Conservation (phyloP, 1,140 invertebrate genomes). For the Drosophila virilis region DNA sequence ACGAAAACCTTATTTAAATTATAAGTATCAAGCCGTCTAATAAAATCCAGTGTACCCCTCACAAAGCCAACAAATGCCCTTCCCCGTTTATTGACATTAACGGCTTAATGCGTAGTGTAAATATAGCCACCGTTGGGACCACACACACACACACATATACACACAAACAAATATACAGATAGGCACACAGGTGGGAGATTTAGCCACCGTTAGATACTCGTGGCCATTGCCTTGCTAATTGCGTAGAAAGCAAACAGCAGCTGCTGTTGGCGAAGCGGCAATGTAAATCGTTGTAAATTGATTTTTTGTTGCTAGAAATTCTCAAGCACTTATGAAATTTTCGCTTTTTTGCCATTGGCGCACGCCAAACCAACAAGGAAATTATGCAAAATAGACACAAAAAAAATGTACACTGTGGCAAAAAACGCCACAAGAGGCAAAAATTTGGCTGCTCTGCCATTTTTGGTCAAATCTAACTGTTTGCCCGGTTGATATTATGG, state of each 20-base stretch:
- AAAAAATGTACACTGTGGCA: background rate
- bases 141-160: constrained; percentile 45
- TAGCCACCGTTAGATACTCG: constrained; percentile 62
- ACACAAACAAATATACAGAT: constrained; percentile 9
- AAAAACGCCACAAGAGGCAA: constrained; percentile 33
- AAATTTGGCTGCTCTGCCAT: constrained; percentile 68
- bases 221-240: constrained; percentile 67
- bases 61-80: constrained; percentile 11
- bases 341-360: constrained; percentile 69
- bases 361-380: constrained; percentile 46
- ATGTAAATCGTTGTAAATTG: constrained; percentile 46
- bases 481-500: constrained; percentile 55
- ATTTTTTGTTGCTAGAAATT: constrained; percentile 59
- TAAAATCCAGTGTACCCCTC: background rate
- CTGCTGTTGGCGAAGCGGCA: constrained; percentile 36
- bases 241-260: constrained; percentile 64
- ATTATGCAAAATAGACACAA: constrained; percentile 60
- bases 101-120: constrained; percentile 68
- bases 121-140: constrained; percentile 62
- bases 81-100: constrained; percentile 44
- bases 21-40: background rate
- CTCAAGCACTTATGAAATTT: constrained; percentile 70
- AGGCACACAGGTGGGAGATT: constrained; percentile 39
- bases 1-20: no score
- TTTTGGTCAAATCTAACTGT: constrained; percentile 65